Conservation (phyloP, 1,140 invertebrate genomes). For the Archegozetes longisetosus region DNA sequence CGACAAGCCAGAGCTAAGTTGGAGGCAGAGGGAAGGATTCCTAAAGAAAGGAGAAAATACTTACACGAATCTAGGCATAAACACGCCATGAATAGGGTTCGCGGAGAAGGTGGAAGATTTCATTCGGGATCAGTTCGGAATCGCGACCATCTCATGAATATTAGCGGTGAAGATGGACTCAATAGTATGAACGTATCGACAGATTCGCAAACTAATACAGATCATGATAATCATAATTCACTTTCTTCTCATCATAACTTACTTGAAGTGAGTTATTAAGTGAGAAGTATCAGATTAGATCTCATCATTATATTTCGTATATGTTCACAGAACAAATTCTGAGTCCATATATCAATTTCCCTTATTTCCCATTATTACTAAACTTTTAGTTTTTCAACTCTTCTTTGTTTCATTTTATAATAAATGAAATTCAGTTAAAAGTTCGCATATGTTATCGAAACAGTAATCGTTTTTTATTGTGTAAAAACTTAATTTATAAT, state of each 20-base stretch:
- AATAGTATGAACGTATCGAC: neutral
- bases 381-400: too few relatives aligned
- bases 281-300: too few relatives aligned
- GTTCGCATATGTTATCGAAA: too few relatives aligned
- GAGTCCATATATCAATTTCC: too few relatives aligned
- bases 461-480: too few relatives aligned
- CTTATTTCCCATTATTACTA: too few relatives aligned
- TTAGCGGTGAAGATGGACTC: neutral
- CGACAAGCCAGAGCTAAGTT: conserved; percentile 75
- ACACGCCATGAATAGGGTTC: conserved; percentile 91
- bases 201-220: neutral
- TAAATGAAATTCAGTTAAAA: too few relatives aligned
- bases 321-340: too few relatives aligned
- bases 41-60: conserved; percentile 96
- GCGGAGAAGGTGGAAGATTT: conserved; percentile 91
- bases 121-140: conserved; percentile 40
- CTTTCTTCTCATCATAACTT: neutral
- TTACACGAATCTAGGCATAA: conserved; percentile 93
- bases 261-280: neutral
- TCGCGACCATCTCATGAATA: conserved; percentile 7
- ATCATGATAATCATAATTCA: neutral
- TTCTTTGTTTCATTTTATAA: too few relatives aligned
- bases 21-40: conserved; percentile 82
- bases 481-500: too few relatives aligned
- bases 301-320: too few relatives aligned